Base-by-base conservation (phyloP, 2,888 invertebrate species). In the Plagiodera versicolora region DNA sequence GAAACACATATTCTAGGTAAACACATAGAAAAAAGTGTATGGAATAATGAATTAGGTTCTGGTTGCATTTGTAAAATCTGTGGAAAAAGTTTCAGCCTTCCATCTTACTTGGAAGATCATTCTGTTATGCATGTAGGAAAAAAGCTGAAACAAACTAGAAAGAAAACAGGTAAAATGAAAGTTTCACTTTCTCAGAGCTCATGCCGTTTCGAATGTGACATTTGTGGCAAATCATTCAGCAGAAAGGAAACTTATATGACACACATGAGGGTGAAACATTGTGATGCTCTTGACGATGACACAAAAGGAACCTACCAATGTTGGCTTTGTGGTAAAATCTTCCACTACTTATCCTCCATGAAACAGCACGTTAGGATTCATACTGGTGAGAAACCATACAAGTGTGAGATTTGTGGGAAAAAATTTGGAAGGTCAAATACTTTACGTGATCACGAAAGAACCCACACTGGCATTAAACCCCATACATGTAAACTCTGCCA, bases 381-480 rank as follows among this genome's bases (percentile, higher is more conserved):
- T 65, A 65, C 72, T 24, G 73, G 75, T 2, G 72, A 73, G 54
- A 72, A 71, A 48, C 74, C 74, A 1, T 74, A 74, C 47, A 61
- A 69, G 3, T 74, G 75, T 44, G 70, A 74, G 50, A 71, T 72
- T 57, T 75, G 75, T 56, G 66, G 62, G 11, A 62, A 69, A 56
- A 70, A 67, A 67, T 75, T 69, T 70, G 71, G 47, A 63, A 72
- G 68, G 67, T 72, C 65, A 39, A 65, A 63, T 16, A 65, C 66
- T 8, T 67, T 67, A 61, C 65, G 67, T 8, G 69, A 69, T 17
- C 70, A 70, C 45, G 68, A 68, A 66, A 70, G 68, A 58, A 70
- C 66, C 8, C 70, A 70, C 46, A 60, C 67, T 11, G 69, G 69
- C 9, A 64, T 66, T 2, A 63, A 67, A 32, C 70, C 70, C 1